A percentile compares a stretch with the other conserved stretches of the same genome.
Conservation (phyloP, 2,113 vertebrate species). For the Leptobrachium leishanense region DNA sequence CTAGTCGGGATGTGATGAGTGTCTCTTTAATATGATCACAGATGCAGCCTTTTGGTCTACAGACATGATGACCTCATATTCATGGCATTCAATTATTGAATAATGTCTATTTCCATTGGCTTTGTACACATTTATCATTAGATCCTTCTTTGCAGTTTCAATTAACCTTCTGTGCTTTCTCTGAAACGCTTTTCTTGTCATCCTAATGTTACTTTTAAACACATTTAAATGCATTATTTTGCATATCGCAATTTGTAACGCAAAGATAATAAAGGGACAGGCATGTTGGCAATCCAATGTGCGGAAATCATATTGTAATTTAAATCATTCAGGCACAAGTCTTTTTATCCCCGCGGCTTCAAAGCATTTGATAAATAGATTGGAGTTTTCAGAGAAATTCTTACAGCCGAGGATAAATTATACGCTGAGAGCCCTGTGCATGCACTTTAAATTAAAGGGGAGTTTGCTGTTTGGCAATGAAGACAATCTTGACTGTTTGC, state of each 20-base stretch:
- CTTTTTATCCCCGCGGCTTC: neutral
- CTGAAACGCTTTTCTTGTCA: conserved; percentile 7
- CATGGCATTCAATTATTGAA: neutral
- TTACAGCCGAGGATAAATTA: no score
- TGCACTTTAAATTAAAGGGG: no score
- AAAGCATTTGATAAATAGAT: neutral
- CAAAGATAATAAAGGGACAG: neutral
- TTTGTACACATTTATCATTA: conserved; percentile 5
- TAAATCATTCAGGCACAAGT: neutral
- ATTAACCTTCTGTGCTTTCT: conserved; percentile 29
- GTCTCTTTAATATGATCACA: no score
- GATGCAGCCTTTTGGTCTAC: no score
- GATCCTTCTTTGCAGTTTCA: conserved; percentile 9
- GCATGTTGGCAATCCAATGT: conserved; percentile 7
- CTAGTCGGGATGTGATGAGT: no score
- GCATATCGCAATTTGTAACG: neutral
- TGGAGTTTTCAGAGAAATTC: no score
- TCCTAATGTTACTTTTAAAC: conserved; percentile 19
- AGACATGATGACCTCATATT: no score
- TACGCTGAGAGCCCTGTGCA: no score
- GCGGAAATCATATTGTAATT: neutral
- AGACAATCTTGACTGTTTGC: no score
- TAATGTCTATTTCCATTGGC: neutral
- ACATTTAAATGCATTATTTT: conserved; percentile 20
- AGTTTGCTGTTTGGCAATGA: no score